Evolutionary conservation across 2,113 vertebrate species (phyloP).

Genomic region (Rhinogobius similis): DNA sequence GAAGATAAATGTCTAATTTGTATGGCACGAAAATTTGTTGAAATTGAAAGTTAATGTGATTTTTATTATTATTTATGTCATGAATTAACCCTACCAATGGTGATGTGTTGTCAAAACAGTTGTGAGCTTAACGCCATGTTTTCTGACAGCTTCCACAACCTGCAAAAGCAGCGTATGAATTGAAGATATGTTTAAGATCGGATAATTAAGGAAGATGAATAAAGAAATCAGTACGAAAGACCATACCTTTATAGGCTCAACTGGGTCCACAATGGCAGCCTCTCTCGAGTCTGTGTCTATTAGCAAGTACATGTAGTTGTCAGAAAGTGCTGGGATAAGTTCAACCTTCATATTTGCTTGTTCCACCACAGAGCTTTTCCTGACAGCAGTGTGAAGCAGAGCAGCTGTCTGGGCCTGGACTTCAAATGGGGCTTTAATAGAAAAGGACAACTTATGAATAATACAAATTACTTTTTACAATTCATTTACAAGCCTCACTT

Average conservation of each 20-base stretch:
- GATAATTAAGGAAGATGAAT: not conserved
- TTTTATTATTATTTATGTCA: not conserved
- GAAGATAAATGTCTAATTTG: not conserved
- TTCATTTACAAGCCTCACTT: not conserved
- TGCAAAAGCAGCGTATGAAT: constrained; percentile 55
- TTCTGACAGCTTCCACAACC: constrained; percentile 89
- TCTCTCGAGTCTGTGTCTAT: constrained; percentile 88
- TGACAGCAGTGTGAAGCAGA: constrained; percentile 65
- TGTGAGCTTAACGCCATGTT: constrained; percentile 88
- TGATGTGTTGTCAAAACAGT: constrained; percentile 95
- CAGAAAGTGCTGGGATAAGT: constrained; percentile 89
- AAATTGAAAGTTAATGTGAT: not conserved
- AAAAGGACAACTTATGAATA: not conserved
- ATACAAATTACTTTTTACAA: not conserved
- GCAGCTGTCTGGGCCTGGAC: constrained; percentile 60
- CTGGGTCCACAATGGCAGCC: constrained; percentile 92
- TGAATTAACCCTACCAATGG: constrained; percentile 84
- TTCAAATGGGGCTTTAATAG: constrained; percentile 73
- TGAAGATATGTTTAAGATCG: not conserved
- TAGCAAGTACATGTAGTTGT: constrained; percentile 99
- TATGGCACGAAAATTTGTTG: not conserved
- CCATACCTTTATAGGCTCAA: constrained; percentile 90
- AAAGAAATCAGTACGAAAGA: not conserved
- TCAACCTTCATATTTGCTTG: constrained; percentile 89
- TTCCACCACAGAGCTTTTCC: constrained; percentile 72